These are phyloP conservation scores for Scaptomyza polygonia DNA, from an alignment of 2,888 invertebrate species.

Conservation along the genomic window DNA sequence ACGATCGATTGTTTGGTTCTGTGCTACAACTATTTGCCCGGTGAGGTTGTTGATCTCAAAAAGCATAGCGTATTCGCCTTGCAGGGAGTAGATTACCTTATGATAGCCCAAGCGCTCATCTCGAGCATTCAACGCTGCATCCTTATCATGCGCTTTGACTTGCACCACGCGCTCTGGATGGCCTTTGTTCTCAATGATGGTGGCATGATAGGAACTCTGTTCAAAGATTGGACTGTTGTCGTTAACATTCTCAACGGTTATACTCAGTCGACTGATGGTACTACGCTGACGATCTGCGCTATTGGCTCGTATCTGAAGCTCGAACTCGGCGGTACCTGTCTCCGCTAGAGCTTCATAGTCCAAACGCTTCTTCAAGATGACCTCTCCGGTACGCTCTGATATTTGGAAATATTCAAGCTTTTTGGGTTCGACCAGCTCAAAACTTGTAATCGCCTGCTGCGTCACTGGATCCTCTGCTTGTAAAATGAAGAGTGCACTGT, in stretches of 20 bases:
- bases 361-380: constrained; percentile 89
- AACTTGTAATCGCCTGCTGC: constrained; percentile 87
- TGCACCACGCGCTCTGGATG: constrained; percentile 88
- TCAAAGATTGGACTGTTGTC: constrained; percentile 91
- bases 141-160: constrained; percentile 90
- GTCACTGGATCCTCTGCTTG: constrained; percentile 90
- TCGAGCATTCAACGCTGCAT: constrained; percentile 86
- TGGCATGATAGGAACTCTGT: constrained; percentile 88
- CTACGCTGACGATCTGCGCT: constrained; percentile 84
- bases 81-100: constrained; percentile 88
- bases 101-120: constrained; percentile 88
- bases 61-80: constrained; percentile 89
- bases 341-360: constrained; percentile 90
- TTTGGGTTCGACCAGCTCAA: constrained; percentile 86
- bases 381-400: constrained; percentile 89
- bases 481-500: constrained; percentile 88
- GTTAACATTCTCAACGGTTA: constrained; percentile 90
- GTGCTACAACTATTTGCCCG: constrained; percentile 88
- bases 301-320: constrained; percentile 86
- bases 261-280: constrained; percentile 88
- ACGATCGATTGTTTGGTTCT: constrained; percentile 89
- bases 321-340: constrained; percentile 78
- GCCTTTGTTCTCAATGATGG: constrained; percentile 89
- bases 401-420: constrained; percentile 86
- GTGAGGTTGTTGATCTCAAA: constrained; percentile 89